Evolutionary conservation across 2,113 vertebrate genomes (phyloP).

Genomic region (Thamnophis sirtalis): DNA sequence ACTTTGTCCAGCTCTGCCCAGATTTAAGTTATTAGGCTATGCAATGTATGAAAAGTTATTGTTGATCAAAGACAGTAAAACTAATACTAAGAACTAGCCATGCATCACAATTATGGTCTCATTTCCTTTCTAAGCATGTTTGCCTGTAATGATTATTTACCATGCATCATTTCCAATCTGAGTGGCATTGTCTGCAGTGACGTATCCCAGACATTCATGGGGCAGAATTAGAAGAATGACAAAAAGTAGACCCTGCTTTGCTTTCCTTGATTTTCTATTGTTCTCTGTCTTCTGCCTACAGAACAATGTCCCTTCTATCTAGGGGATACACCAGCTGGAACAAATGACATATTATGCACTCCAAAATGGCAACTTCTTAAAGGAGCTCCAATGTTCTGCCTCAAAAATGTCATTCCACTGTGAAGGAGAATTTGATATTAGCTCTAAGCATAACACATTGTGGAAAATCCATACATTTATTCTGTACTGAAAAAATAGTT

Average conservation of each 20-base stretch:
- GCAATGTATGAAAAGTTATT: background rate
- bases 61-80: background rate
- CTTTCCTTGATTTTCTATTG: slow-evolving; percentile 22
- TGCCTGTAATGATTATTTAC: slow-evolving; percentile 8
- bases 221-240: slow-evolving; percentile 1
- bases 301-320: background rate
- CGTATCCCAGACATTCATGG: slow-evolving; percentile 20
- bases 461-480: background rate
- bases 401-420: background rate
- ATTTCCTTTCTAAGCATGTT: background rate
- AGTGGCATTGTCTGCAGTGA: slow-evolving; percentile 13
- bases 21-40: slow-evolving; percentile 1
- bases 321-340: background rate
- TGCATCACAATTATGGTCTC: background rate
- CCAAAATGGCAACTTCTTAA: background rate
- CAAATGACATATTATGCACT: background rate
- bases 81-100: background rate
- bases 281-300: slow-evolving; percentile 2
- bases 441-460: background rate
- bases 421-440: background rate
- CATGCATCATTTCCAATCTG: slow-evolving; percentile 1
- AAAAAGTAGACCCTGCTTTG: background rate
- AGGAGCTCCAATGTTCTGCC: background rate
- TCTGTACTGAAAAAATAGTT: background rate
- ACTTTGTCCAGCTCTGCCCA: background rate